Evolutionary conservation across 2,797 vertebrate species (phyloP).

Genomic region (Mycteria americana): DNA sequence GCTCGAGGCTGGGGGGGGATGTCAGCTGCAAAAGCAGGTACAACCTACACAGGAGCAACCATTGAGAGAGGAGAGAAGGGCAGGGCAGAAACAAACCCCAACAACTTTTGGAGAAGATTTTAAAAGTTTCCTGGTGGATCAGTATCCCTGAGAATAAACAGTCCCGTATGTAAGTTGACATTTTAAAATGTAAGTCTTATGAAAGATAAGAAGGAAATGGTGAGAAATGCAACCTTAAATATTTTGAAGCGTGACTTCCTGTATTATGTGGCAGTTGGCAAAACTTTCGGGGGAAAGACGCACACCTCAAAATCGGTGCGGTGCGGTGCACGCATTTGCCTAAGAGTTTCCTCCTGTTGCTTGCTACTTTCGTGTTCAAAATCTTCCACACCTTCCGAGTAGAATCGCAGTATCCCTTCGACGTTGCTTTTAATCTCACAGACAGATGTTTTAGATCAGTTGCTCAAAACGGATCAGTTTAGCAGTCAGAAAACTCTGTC

Average conservation of each 20-base stretch:
- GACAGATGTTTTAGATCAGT: constrained; percentile 70
- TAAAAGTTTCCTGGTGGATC: constrained; percentile 59
- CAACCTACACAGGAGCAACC: constrained; percentile 5
- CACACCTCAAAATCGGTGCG: not conserved
- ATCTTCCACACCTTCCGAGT: constrained; percentile 31
- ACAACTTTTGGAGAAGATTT: constrained; percentile 39
- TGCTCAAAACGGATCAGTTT: constrained; percentile 62
- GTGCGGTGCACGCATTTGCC: not conserved
- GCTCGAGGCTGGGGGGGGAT: not conserved
- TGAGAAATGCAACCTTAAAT: constrained; percentile 77
- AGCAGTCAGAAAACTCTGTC: constrained; percentile 70
- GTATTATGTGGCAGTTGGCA: constrained; percentile 70
- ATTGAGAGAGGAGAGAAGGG: not conserved
- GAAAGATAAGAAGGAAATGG: constrained; percentile 76
- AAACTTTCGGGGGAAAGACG: constrained; percentile 51
- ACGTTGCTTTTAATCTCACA: constrained; percentile 42
- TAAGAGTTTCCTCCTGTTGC: constrained; percentile 33
- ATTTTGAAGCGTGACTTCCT: constrained; percentile 75
- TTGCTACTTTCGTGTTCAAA: not conserved
- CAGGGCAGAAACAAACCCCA: not conserved
- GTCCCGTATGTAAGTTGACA: constrained; percentile 71
- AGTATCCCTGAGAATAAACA: constrained; percentile 71
- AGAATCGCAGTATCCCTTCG: not conserved
- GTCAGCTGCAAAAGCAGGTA: not conserved
- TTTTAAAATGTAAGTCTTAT: constrained; percentile 73